Percentiles rank a stretch among this genome's conserved stretches.
Evolutionary conservation across 2,797 vertebrate species (phyloP).

Genomic region (Sphenodon punctatus): DNA sequence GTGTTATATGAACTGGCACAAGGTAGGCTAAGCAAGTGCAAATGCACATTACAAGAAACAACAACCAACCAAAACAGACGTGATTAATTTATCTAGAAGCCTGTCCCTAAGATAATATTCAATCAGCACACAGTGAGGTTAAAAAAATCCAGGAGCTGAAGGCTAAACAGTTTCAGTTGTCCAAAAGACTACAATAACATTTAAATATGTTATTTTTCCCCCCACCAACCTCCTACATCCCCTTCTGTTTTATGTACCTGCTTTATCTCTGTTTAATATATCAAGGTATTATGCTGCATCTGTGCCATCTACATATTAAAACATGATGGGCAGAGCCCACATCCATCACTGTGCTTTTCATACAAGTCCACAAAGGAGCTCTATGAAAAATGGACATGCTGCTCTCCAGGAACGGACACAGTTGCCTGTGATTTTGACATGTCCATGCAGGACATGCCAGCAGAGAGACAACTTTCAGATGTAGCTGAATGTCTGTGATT

Average conservation of each 20-base stretch:
- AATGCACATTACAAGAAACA: too few relatives aligned
- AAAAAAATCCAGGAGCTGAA: too few relatives aligned
- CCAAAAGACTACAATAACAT: background rate
- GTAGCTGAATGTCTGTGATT: background rate
- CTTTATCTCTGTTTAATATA: background rate
- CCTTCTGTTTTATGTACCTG: background rate
- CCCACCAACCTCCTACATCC: too few relatives aligned
- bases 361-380: background rate
- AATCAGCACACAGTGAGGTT: accelerated
- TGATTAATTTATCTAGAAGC: constrained; percentile 26
- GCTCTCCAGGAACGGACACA: background rate
- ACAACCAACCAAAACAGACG: too few relatives aligned
- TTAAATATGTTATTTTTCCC: too few relatives aligned
- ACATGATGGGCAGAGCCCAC: background rate
- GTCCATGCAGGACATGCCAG: accelerated
- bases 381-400: background rate
- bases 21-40: constrained; percentile 13
- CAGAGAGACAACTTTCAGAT: background rate
- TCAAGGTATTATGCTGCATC: background rate
- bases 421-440: background rate
- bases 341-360: background rate
- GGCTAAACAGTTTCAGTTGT: too few relatives aligned
- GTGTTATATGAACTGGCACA: background rate
- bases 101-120: background rate
- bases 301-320: background rate